These are phyloP conservation scores for Dryobota labecula DNA, from an alignment of 2,888 invertebrate species.

Conservation along the genomic window DNA sequence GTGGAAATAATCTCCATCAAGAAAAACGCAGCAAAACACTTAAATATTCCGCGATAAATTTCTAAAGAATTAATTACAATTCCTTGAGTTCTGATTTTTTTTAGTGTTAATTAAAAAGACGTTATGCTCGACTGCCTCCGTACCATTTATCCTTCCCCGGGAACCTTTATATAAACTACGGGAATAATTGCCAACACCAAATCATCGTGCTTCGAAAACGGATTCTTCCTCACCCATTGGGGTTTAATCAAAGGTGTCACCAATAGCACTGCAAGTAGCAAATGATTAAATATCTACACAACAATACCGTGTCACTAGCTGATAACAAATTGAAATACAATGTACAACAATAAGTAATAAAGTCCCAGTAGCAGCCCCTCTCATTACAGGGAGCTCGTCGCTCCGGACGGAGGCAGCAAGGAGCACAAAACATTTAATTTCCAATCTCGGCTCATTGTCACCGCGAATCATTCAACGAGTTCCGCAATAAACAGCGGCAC, in stretches of 20 bases:
- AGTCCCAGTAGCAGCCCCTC: slow-evolving; percentile 16
- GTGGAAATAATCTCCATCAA: neutral
- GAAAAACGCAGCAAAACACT: neutral
- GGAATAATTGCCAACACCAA: neutral
- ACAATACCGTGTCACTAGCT: neutral
- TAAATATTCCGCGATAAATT: neutral
- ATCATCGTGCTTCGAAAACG: neutral
- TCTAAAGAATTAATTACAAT: neutral
- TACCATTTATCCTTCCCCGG: neutral
- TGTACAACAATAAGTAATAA: slow-evolving; percentile 32
- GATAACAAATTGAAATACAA: slow-evolving; percentile 23
- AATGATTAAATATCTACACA: neutral
- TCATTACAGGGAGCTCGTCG: slow-evolving; percentile 32
- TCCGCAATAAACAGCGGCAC: slow-evolving; percentile 56
- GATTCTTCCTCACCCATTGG: neutral
- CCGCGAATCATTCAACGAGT: slow-evolving; percentile 59
- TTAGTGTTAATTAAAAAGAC: slow-evolving; percentile 21
- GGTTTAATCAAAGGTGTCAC: neutral
- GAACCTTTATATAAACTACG: neutral
- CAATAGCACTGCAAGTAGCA: neutral
- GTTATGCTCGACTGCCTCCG: neutral
- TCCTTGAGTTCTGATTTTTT: slow-evolving; percentile 25
- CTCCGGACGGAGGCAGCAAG: slow-evolving; percentile 34
- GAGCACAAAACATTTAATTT: slow-evolving; percentile 63
- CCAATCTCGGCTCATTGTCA: slow-evolving; percentile 58